Evolutionary conservation across 2,113 vertebrate genomes (phyloP).

Genomic region (Hemichromis elongatus): DNA sequence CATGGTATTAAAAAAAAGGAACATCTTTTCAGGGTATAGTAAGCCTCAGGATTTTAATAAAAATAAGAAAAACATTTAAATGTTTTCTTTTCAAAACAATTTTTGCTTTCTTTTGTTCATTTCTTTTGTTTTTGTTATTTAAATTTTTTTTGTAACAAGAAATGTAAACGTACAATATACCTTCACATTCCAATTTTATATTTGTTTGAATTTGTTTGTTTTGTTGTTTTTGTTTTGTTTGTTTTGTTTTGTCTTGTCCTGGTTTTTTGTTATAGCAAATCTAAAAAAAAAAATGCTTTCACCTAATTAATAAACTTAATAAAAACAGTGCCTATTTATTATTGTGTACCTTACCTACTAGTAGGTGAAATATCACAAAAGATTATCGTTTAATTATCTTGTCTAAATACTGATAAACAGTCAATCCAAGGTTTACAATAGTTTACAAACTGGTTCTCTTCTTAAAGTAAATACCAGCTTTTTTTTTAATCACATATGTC

Average conservation of each 20-base stretch:
- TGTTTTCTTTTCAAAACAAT: not conserved
- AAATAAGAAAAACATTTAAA: not conserved
- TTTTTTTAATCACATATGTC: too few species aligned
- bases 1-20: not conserved
- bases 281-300: not conserved
- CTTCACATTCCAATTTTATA: not conserved
- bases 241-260: not conserved
- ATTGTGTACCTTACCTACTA: not conserved
- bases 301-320: not conserved
- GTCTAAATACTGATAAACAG: not conserved
- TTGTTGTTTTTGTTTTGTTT: not conserved
- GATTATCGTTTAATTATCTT: not conserved
- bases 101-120: not conserved
- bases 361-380: not conserved
- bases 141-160: not conserved
- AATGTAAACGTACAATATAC: not conserved
- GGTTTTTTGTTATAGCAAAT: not conserved
- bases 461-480: too few species aligned
- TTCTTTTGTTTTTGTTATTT: not conserved
- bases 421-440: not conserved
- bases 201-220: not conserved
- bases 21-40: not conserved
- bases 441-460: too few species aligned
- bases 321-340: not conserved
- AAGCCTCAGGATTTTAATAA: not conserved